Evolutionary conservation across 2,113 vertebrate genomes (phyloP), one percentile per base, ranked within the genome.

Genomic region (Colius striatus): DNA sequence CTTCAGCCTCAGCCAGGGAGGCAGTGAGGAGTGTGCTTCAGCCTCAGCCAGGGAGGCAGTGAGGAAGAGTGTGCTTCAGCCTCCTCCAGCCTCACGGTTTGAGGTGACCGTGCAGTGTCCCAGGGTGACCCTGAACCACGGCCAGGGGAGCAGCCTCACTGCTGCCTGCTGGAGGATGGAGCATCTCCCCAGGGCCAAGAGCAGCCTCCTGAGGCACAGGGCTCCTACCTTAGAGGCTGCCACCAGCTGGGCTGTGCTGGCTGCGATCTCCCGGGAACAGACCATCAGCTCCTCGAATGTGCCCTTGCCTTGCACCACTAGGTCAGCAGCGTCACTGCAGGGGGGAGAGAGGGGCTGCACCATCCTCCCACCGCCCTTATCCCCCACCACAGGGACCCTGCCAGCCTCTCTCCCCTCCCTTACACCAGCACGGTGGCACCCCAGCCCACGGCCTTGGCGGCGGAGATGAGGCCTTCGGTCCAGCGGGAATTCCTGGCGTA

Each of bases 341-440:
- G 68, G 86, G 32, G 79, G 74, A 91, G 91, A 91, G 47, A 85
- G 58, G 19, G 66, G n/a, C 5, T 58, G 38, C 19, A 72, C 29
- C 60, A 77, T 25, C 5, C 2, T 57, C 32, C 15, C 0, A 0
- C 22, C 20, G n/a, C 5, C 36, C 5, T 17, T 1, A 0, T n/a
- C 32, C 50, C 50, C 30, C 51, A 55, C 25, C 48, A 80, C 2
- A 4, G 53, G 53, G 71, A 75, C 74, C 65, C 47, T n/a, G n/a
- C 27, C 43, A 55, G 36, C 19, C 48, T 82, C 38, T 63, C 47
- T 27, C 13, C 9, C 26, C 0, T 0, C 30, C 38, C 63, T 98
- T 98, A 99, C 99, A 99, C 99, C 99, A 99, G 98, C 94, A 99
- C 96, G 0, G 99, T 99, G 67, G 99, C 99, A n/a, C 99, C 99